Conservation (phyloP, 2,113 vertebrate genomes). For the Archocentrus centrarchus region DNA sequence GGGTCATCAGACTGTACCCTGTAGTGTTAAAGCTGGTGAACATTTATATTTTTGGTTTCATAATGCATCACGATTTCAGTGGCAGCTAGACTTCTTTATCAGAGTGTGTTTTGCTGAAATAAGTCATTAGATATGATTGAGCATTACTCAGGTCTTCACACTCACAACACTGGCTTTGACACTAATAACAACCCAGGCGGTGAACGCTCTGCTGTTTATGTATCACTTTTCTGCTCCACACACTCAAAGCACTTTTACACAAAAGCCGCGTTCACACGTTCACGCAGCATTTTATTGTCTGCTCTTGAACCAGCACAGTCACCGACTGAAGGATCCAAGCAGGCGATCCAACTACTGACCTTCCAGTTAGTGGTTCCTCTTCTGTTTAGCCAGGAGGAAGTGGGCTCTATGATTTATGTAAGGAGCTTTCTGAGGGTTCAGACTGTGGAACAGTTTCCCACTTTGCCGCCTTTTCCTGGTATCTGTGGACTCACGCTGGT, state of each 20-base stretch:
- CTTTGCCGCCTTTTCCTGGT: accelerated
- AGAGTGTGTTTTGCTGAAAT: background rate
- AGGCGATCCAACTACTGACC: background rate
- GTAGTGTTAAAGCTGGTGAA: background rate
- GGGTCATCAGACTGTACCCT: background rate
- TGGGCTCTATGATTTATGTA: background rate
- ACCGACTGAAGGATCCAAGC: background rate
- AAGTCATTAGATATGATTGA: background rate
- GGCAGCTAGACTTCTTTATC: background rate
- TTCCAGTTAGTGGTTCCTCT: background rate
- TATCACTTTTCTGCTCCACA: background rate
- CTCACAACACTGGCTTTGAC: background rate
- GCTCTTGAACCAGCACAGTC: no score
- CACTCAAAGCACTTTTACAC: background rate
- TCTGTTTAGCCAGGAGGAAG: background rate
- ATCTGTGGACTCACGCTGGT: no score
- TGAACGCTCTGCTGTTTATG: background rate
- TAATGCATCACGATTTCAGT: background rate
- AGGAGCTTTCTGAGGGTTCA: background rate
- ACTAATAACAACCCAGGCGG: background rate
- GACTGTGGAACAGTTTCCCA: background rate
- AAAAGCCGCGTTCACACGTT: background rate
- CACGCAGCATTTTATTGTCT: background rate
- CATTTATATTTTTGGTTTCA: background rate
- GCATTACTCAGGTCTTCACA: no score